phyloP scores from a whole-genome alignment of 2,888 invertebrate species.

The Crematogaster levior region DNA sequence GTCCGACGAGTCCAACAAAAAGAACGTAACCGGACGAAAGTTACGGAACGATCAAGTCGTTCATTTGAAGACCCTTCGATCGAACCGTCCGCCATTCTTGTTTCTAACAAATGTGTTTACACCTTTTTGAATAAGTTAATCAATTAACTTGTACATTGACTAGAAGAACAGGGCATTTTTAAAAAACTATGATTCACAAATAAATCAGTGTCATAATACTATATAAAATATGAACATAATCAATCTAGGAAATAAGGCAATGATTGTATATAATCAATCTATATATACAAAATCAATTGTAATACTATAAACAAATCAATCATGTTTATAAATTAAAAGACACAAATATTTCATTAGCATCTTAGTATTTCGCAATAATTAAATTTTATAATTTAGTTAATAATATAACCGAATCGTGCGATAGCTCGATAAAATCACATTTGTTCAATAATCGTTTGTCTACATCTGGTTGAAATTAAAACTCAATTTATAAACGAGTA shows the following conservation, averaged over 20 bases:
- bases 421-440: background rate
- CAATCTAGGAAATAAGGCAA: too few species aligned
- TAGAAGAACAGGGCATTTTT: too few species aligned
- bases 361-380: background rate
- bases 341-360: background rate
- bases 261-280: too few species aligned
- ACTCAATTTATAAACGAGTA: background rate
- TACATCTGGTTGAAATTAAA: conserved; percentile 13
- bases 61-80: background rate
- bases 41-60: background rate
- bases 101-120: background rate
- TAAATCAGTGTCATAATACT: too few species aligned
- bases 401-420: background rate
- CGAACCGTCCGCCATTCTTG: background rate
- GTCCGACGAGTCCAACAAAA: background rate
- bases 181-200: background rate
- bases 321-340: background rate
- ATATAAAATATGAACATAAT: too few species aligned
- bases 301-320: too few species aligned
- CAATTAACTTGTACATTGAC: background rate
- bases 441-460: background rate
- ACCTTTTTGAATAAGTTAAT: background rate
- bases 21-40: background rate
- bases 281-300: too few species aligned
- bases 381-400: conserved; percentile 4